Conservation (phyloP, 2,888 invertebrate genomes). For the Hyppa rectilinea region DNA sequence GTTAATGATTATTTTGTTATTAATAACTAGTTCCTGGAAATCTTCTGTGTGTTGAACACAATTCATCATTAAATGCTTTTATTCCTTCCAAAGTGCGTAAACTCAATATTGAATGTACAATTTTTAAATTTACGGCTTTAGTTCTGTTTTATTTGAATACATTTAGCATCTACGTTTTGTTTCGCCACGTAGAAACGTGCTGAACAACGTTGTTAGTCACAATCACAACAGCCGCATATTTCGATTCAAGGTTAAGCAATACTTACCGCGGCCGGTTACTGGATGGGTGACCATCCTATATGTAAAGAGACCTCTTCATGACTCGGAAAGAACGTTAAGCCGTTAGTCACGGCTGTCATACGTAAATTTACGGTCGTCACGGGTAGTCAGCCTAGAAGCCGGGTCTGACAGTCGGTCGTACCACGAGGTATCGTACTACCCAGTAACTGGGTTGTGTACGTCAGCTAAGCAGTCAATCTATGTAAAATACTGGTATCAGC, state of each 20-base stretch:
- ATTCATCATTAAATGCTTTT: neutral
- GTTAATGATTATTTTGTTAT: slow-evolving; percentile 4
- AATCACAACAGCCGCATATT: neutral
- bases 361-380: neutral
- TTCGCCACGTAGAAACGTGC: neutral
- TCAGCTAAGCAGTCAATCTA: too few species aligned
- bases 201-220: neutral
- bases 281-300: neutral
- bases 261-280: neutral
- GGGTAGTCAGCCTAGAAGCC: neutral
- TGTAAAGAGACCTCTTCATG: too few species aligned
- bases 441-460: too few species aligned
- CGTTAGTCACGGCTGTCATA: neutral
- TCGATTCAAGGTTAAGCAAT: neutral
- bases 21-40: neutral
- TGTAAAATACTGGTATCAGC: neutral
- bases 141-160: too few species aligned
- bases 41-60: neutral
- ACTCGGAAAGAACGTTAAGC: too few species aligned
- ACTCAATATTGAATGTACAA: too few species aligned
- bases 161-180: too few species aligned
- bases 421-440: too few species aligned
- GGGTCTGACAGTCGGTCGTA: too few species aligned
- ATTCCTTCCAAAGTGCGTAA: neutral
- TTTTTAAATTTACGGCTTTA: too few species aligned